Conservation (phyloP, 2,888 invertebrate species). For the Erynnis tages region DNA sequence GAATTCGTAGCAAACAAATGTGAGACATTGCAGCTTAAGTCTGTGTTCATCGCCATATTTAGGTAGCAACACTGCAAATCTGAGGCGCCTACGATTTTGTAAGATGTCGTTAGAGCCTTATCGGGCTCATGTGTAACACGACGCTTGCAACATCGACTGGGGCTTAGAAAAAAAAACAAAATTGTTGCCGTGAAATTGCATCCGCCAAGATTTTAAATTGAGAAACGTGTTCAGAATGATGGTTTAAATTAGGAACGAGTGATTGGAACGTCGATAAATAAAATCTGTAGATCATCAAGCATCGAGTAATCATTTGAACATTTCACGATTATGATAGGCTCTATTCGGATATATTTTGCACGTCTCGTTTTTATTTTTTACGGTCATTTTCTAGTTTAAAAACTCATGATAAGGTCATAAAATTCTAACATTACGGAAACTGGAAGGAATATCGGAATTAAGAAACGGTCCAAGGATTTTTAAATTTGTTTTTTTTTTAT, state of each 20-base stretch:
- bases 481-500: no score
- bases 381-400: neutral
- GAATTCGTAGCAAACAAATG: neutral
- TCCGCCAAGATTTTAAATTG: conserved; percentile 20
- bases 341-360: neutral
- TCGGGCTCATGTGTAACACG: conserved; percentile 27
- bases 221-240: conserved; percentile 15
- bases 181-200: conserved; percentile 19
- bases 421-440: no score
- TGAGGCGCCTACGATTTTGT: conserved; percentile 24
- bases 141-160: conserved; percentile 28
- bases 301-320: neutral
- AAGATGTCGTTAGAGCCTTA: conserved; percentile 32
- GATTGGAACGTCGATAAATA: neutral
- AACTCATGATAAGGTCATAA: no score
- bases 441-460: no score
- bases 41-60: conserved; percentile 15
- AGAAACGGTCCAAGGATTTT: no score
- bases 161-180: conserved; percentile 28
- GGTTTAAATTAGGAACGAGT: conserved; percentile 16
- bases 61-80: conserved; percentile 20
- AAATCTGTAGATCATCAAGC: neutral
- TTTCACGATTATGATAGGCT: neutral
- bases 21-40: neutral
- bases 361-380: neutral